phyloP scores from a whole-genome alignment of 2,113 vertebrate genomes.

The Columba livia region DNA sequence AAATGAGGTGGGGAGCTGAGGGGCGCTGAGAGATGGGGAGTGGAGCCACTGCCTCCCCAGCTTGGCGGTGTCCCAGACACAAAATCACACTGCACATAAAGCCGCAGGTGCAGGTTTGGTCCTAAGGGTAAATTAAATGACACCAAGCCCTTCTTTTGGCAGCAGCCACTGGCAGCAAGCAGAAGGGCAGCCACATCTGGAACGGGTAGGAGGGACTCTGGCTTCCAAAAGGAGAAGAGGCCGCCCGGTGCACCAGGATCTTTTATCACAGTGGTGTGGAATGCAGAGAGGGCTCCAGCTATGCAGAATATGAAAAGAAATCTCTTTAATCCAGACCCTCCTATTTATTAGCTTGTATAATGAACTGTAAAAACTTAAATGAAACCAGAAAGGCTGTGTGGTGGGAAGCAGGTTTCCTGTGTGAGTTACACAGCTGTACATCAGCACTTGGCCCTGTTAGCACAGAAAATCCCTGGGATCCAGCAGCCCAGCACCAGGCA shows the following conservation, averaged over 20 bases:
- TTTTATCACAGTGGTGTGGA: neutral
- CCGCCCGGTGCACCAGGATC: fast-evolving
- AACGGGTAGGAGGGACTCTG: neutral
- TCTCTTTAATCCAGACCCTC: neutral
- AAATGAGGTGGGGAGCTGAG: neutral
- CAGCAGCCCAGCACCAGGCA: neutral
- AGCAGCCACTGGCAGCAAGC: neutral
- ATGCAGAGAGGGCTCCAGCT: neutral
- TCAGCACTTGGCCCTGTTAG: neutral
- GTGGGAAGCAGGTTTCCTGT: conserved; percentile 1
- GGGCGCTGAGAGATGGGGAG: neutral
- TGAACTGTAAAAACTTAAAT: conserved; percentile 8
- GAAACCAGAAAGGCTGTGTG: neutral
- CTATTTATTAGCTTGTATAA: conserved; percentile 25
- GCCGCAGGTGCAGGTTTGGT: neutral
- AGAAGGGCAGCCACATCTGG: fast-evolving
- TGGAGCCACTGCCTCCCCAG: neutral
- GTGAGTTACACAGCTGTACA: neutral
- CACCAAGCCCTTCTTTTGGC: neutral
- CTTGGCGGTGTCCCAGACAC: neutral
- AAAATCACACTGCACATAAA: neutral
- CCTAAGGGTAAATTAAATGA: neutral
- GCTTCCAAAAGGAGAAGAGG: fast-evolving
- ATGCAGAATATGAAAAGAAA: neutral
- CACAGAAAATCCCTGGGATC: neutral